Percentiles rank a stretch among this genome's conserved stretches.
Conservation (phyloP, 2,113 vertebrate genomes). For the Erythrolamprus reginae region DNA sequence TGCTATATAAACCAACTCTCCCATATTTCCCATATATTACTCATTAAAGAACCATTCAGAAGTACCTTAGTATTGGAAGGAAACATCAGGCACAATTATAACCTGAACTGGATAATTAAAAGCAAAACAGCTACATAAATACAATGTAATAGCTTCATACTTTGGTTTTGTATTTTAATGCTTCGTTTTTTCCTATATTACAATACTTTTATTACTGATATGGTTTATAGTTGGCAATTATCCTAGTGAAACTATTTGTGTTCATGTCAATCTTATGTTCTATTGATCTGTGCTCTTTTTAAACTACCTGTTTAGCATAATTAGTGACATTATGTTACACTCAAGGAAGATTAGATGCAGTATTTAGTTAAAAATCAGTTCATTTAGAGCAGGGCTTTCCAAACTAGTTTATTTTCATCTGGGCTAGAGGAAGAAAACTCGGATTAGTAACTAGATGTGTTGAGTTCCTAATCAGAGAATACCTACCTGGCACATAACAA, state of each 20-base stretch:
- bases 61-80: neutral
- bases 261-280: conserved; percentile 49
- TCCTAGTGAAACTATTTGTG: conserved; percentile 59
- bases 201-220: conserved; percentile 50
- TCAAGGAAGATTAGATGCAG: conserved; percentile 46
- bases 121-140: conserved; percentile 39
- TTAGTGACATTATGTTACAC: conserved; percentile 51
- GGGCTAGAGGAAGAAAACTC: neutral
- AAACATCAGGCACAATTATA: neutral
- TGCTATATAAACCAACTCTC: neutral
- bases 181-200: conserved; percentile 44
- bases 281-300: conserved; percentile 57
- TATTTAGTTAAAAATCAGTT: conserved; percentile 29
- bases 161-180: conserved; percentile 38
- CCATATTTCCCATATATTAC: neutral
- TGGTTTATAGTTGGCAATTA: conserved; percentile 58
- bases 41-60: neutral
- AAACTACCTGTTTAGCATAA: conserved; percentile 58
- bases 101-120: conserved; percentile 33
- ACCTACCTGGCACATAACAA: neutral
- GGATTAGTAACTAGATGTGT: neutral
- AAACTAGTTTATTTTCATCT: neutral
- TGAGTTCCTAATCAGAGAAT: neutral
- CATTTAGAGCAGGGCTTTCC: conserved; percentile 31
- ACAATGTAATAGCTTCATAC: conserved; percentile 37